Base-by-base conservation (phyloP, 2,888 invertebrate species). In the Augiades crinisus region DNA sequence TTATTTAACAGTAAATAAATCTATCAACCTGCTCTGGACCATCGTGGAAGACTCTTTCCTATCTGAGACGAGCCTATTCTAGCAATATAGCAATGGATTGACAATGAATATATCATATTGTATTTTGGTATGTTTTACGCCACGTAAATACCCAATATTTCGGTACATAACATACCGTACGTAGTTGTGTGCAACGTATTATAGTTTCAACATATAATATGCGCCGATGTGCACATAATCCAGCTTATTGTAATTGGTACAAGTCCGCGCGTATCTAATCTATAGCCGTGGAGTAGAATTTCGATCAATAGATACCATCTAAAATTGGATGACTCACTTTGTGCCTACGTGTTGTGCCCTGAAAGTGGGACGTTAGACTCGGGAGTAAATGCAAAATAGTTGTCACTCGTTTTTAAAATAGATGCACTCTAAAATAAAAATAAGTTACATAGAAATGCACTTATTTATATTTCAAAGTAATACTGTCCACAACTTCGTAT, bases 201-300 rank as follows among this genome's bases (percentile, higher is more conserved):
- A n/a, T n/a, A n/a, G n/a, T n/a, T n/a, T n/a, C n/a, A 17, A 14
- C 21, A 31, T 31, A 8, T n/a, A 12, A 6, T 30, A 22, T 8
- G 8, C 16, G 7, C 53, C 49, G 38, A 43, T 43, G 43, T 54
- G 31, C 46, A 55, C 30, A 31, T 38, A 49, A 36, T 54, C 40
- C 51, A 43, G 51, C 41, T 49, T 54, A 59, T 53, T 55, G 60
- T 59, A 58, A 58, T 56, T 56, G 47, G 41, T 41, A 41, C 41
- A 41, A 49, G 16, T 49, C 7, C 38, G 59, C 55, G 54, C 54
- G 52, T 64, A 65, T 65, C 64, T 65, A 61, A 65, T 65, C 65
- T 60, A 43, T 43, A 44, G 49, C 50, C 16, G 36, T 53, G 43
- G 38, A 54, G 41, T 31, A 34, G 54, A 41, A 47, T 51, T 54